These are phyloP conservation scores for Caenorhabditis macrosperma DNA, from an alignment of 2,888 invertebrate genomes.

Conservation along the genomic window DNA sequence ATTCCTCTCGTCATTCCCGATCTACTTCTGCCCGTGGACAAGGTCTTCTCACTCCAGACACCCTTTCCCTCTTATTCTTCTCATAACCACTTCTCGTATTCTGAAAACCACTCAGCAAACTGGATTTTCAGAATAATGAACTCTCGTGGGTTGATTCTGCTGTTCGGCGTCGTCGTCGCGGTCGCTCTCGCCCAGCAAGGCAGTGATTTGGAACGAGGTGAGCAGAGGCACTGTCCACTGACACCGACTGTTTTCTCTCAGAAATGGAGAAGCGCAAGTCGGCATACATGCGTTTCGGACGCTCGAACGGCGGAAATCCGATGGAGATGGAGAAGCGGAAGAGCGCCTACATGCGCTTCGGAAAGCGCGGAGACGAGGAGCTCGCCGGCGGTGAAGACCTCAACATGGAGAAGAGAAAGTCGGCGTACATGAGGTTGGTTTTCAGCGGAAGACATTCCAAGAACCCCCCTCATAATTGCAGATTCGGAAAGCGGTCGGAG, in stretches of 20 bases:
- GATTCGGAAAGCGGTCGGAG: constrained; percentile 72
- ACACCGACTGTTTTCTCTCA: constrained; percentile 14
- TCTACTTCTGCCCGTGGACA: neutral
- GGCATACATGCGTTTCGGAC: constrained; percentile 76
- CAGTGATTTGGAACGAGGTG: constrained; percentile 45
- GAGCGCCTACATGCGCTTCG: constrained; percentile 73
- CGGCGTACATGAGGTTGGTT: constrained; percentile 71
- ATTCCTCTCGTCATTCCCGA: neutral
- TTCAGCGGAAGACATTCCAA: constrained; percentile 4
- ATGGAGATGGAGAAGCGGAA: constrained; percentile 70
- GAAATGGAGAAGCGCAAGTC: constrained; percentile 74
- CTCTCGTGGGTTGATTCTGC: constrained; percentile 59
- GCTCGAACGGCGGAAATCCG: constrained; percentile 65
- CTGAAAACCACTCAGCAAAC: neutral
- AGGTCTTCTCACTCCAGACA: neutral
- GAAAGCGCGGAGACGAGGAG: constrained; percentile 66
- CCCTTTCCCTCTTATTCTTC: neutral
- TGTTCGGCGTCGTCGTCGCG: constrained; percentile 41
- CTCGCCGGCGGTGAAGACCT: constrained; percentile 46
- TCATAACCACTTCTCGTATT: neutral
- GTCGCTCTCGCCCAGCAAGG: constrained; percentile 32
- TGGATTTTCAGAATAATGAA: constrained; percentile 36
- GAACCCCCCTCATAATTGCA: constrained; percentile 38
- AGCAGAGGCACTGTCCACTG: neutral
- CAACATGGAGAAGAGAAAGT: constrained; percentile 74